Evolutionary conservation across 2,888 invertebrate species (phyloP), one percentile per base, ranked within the genome.

Genomic region (Ochlodes sylvanus): DNA sequence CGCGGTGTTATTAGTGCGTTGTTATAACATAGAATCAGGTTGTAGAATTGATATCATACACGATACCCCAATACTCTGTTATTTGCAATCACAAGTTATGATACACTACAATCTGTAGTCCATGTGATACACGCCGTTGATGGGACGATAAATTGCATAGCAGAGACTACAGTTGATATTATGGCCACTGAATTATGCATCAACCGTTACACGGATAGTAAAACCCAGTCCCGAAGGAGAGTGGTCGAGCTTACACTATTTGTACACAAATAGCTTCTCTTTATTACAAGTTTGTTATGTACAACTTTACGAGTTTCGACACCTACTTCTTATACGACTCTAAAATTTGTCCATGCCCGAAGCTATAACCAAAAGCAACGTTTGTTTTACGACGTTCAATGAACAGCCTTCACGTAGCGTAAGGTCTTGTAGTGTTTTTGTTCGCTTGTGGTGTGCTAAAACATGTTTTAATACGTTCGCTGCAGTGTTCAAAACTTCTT

Each of bases 141-240:
- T 84, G 80, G 78, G 82, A 78, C 82, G 76, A 86, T 89, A 89
- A 89, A 89, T 85, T 83, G 82, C 79, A 80, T 82, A 79, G 84
- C 84, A 79, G 82, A 87, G 87, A 87, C 81, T 85, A 84, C 82
- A 84, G 80, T 77, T 80, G 78, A 84, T 90, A 89, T 92, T 90
- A 91, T 89, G 81, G 86, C 87, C 81, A 78, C 79, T 92, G 90
- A 91, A 92, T 92, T 82, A 92, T 92, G 89, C 88, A 92, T 89
- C 80, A 85, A 82, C 81, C 73, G 80, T 76, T 79, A 81, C 81
- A 79, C 79, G 80, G 76, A 86, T 83, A 84, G 84, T 89, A 88
- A 91, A 91, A 85, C 81, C 82, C 80, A 78, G 75, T 78, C 77
- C 77, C 75, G 77, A 77, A 75, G 76, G 73, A 72, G 68, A 71